phyloP scores from a whole-genome alignment of 2,797 vertebrate genomes.

The Eupleurogrammus muticus region DNA sequence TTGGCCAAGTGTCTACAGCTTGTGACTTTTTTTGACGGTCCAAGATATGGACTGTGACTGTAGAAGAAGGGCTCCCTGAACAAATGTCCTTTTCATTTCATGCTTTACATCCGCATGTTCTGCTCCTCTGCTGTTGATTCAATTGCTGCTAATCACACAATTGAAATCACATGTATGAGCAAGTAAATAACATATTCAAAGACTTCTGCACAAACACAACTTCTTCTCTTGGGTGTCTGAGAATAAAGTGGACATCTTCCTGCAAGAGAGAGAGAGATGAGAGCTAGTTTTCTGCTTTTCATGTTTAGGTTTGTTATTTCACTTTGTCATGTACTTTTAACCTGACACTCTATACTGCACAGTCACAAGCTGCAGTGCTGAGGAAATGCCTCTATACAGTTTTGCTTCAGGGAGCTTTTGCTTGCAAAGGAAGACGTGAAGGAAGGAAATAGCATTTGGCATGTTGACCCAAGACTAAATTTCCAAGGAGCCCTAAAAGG shows the following conservation, averaged over 20 bases:
- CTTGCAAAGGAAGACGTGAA: conserved; percentile 57
- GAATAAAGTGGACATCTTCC: conserved; percentile 37
- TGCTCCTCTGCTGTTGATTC: conserved; percentile 76
- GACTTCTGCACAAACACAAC: conserved; percentile 49
- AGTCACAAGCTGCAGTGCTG: conserved; percentile 9
- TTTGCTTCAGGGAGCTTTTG: conserved; percentile 52
- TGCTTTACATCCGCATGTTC: conserved; percentile 66
- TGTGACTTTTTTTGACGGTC: conserved; percentile 71
- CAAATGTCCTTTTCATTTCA: conserved; percentile 80
- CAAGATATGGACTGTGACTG: conserved; percentile 61
- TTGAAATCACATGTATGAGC: conserved; percentile 84
- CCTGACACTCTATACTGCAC: not conserved
- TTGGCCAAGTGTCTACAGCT: conserved; percentile 65
- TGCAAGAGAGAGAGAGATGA: conserved; percentile 1
- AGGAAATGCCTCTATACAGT: conserved; percentile 17
- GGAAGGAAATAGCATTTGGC: conserved; percentile 79
- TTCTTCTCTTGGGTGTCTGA: conserved; percentile 29
- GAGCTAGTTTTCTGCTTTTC: not conserved
- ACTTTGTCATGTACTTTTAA: not conserved
- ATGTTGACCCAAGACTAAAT: conserved; percentile 80
- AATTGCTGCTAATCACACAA: conserved; percentile 84
- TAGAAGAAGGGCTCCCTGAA: conserved; percentile 61
- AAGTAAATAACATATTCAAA: conserved; percentile 71
- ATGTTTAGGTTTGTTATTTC: not conserved
- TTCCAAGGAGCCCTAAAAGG: conserved; percentile 74